A percentile compares a stretch with the other conserved stretches of the same genome.
Evolutionary conservation across 2,113 vertebrate genomes (phyloP).

Genomic region (Trogon melanurus): DNA sequence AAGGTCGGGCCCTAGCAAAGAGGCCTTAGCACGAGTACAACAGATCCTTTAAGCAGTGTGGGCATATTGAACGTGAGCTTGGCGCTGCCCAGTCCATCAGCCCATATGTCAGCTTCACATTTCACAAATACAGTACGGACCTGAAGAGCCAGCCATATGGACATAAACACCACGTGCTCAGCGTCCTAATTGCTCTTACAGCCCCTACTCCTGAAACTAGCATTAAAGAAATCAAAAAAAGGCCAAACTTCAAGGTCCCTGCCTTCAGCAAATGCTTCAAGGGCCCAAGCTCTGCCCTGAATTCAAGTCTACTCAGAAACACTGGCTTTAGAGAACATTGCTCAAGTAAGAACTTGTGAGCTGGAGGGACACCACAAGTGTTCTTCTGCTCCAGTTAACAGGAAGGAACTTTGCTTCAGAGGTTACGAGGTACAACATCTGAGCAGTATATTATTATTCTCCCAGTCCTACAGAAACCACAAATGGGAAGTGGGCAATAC

Average conservation of each 20-base stretch:
- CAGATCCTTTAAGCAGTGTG: neutral
- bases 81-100: neutral
- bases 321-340: neutral
- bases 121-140: neutral
- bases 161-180: neutral
- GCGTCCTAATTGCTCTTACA: neutral
- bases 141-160: neutral
- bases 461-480: conserved; percentile 6
- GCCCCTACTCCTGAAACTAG: neutral
- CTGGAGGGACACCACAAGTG: neutral
- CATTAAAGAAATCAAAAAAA: neutral
- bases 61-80: rapidly evolving
- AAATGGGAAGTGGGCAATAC: neutral
- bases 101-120: neutral
- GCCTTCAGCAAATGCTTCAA: neutral
- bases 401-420: conserved; percentile 9
- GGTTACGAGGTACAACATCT: neutral
- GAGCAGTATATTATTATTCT: neutral
- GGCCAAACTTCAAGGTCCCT: neutral
- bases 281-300: neutral
- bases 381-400: neutral
- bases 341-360: neutral
- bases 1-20: neutral
- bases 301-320: neutral
- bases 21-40: neutral